Evolutionary conservation across 2,797 vertebrate species (phyloP).

Genomic region (Intellagama lesueurii): DNA sequence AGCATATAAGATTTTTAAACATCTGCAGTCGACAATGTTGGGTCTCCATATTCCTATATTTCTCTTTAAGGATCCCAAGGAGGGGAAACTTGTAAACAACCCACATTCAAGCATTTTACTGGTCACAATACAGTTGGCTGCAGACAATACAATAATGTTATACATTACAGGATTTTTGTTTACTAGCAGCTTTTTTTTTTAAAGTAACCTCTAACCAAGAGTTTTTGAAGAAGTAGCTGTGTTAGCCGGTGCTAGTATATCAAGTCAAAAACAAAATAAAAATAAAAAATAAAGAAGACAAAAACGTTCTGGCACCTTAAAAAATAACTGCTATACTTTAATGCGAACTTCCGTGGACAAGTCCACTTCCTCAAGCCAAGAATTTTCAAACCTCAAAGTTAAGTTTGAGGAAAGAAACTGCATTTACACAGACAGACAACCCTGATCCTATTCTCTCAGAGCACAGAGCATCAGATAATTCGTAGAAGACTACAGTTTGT

Average conservation of each 20-base stretch:
- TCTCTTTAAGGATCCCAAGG: slow-evolving; percentile 13
- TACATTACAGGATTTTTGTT: not conserved
- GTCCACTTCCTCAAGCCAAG: not conserved
- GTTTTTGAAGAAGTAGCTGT: too few species aligned
- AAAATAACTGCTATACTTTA: too few species aligned
- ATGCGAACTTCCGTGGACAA: too few species aligned
- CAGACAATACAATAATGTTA: not conserved
- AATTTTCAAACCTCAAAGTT: not conserved
- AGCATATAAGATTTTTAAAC: slow-evolving; percentile 23
- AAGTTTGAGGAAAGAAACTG: slow-evolving; percentile 5
- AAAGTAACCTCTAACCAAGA: too few species aligned
- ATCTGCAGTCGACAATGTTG: slow-evolving; percentile 2
- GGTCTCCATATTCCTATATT: slow-evolving; percentile 15
- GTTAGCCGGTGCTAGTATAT: too few species aligned
- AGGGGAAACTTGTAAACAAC: slow-evolving; percentile 36
- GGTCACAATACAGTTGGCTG: not conserved
- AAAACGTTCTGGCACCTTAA: too few species aligned
- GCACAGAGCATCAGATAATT: too few species aligned
- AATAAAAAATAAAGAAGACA: too few species aligned
- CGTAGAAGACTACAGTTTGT: too few species aligned
- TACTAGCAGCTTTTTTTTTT: not conserved
- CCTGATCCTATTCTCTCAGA: not conserved
- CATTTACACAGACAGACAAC: not conserved
- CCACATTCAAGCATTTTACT: slow-evolving; percentile 9
- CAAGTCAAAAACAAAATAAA: too few species aligned